Conservation (phyloP, 2,888 invertebrate species). For the Himalopsyche anomala region DNA sequence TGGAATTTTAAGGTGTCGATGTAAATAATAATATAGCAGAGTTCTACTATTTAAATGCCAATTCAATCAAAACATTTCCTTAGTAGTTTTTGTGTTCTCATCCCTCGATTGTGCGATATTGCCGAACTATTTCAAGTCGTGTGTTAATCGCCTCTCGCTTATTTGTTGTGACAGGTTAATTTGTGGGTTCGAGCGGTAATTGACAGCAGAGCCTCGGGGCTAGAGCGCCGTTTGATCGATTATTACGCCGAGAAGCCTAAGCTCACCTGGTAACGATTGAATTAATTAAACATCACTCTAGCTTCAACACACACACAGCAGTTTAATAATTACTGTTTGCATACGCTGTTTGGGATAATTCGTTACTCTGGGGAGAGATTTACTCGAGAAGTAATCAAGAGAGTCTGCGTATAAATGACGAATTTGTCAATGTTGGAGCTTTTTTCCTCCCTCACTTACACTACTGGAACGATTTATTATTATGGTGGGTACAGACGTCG, state of each 20-base stretch:
- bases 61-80: too few species aligned
- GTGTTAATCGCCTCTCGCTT: neutral
- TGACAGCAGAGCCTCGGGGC: slow-evolving; percentile 23
- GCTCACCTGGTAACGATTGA: slow-evolving; percentile 11
- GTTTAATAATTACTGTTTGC: slow-evolving; percentile 11
- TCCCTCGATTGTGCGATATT: neutral
- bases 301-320: neutral
- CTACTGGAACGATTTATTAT: too few species aligned
- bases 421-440: too few species aligned
- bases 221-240: slow-evolving; percentile 16
- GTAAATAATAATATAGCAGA: too few species aligned
- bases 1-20: too few species aligned
- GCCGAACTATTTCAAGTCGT: neutral
- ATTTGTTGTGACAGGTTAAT: slow-evolving; percentile 43
- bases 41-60: too few species aligned
- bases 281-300: slow-evolving; percentile 2
- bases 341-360: neutral
- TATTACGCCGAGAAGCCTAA: neutral
- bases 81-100: too few species aligned
- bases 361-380: slow-evolving; percentile 9
- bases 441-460: too few species aligned
- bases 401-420: too few species aligned
- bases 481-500: too few species aligned
- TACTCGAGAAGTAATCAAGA: slow-evolving; percentile 13
- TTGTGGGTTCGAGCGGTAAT: slow-evolving; percentile 9